These are phyloP conservation scores for Polietes domitor DNA, from an alignment of 2,888 invertebrate species.

Conservation along the genomic window DNA sequence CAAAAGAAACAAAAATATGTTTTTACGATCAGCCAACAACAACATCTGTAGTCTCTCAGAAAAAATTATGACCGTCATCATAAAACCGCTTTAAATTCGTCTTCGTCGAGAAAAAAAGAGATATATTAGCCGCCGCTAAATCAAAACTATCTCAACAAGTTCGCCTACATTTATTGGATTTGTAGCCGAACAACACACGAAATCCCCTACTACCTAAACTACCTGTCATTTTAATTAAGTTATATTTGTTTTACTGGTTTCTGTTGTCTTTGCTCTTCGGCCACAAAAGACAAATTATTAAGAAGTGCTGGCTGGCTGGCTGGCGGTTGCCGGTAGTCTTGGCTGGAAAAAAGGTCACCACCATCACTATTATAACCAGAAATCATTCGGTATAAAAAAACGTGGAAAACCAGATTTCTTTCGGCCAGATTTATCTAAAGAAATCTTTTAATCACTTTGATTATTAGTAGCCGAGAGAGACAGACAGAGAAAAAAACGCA, in stretches of 20 bases:
- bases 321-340: neutral
- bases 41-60: too few species aligned
- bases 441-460: slow-evolving; percentile 39
- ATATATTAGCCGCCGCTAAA: slow-evolving; percentile 1
- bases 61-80: too few species aligned
- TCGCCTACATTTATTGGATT: slow-evolving; percentile 51
- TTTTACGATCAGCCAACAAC: too few species aligned
- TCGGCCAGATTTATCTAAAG: neutral
- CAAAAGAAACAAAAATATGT: neutral
- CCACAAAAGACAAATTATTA: neutral
- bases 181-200: neutral
- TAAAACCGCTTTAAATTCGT: too few species aligned
- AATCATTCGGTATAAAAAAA: neutral
- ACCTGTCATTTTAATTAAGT: slow-evolving; percentile 46
- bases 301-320: neutral
- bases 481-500: neutral
- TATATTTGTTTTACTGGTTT: slow-evolving; percentile 23
- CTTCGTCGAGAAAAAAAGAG: neutral
- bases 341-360: neutral
- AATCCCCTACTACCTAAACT: slow-evolving; percentile 6
- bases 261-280: neutral
- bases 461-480: neutral
- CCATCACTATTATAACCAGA: neutral
- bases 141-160: slow-evolving; percentile 47
- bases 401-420: slow-evolving; percentile 26